Evolutionary conservation across 2,113 vertebrate species (phyloP).

Genomic region (Porphyrio hochstetteri): DNA sequence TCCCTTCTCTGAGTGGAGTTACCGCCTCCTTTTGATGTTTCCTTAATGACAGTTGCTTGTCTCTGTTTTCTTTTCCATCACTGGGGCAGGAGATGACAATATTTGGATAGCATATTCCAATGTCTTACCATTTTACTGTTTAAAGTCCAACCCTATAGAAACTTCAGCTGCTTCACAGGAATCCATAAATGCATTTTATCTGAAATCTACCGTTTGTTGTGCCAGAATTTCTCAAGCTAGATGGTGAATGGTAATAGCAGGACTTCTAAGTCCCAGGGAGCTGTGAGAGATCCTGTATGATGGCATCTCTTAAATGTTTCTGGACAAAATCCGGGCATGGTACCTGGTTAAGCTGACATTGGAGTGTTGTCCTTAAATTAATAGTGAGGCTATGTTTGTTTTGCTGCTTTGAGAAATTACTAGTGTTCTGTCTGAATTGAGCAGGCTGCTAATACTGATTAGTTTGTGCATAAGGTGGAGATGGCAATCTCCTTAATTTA

Average conservation of each 20-base stretch:
- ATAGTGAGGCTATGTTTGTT: neutral
- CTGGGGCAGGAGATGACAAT: neutral
- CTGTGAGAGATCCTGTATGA: neutral
- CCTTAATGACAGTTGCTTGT: neutral
- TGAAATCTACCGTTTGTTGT: neutral
- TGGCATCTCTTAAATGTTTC: neutral
- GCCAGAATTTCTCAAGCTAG: neutral
- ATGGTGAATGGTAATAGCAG: neutral
- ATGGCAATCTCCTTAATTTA: neutral
- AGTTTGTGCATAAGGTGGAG: neutral
- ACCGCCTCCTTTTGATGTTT: neutral
- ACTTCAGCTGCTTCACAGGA: neutral
- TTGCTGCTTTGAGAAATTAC: neutral
- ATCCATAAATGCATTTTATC: neutral
- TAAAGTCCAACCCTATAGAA: neutral
- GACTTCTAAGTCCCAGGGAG: neutral
- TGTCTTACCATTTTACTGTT: neutral
- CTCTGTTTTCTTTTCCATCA: neutral
- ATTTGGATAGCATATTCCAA: neutral
- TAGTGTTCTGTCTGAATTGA: neutral
- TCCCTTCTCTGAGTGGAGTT: neutral
- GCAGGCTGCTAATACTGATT: neutral
- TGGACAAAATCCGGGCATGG: neutral
- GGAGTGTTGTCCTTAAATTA: neutral
- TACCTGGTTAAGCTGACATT: neutral